Evolutionary conservation across 2,888 invertebrate species (phyloP), one percentile per base, ranked within the genome.

Genomic region (Mesodorylaimus sp.): DNA sequence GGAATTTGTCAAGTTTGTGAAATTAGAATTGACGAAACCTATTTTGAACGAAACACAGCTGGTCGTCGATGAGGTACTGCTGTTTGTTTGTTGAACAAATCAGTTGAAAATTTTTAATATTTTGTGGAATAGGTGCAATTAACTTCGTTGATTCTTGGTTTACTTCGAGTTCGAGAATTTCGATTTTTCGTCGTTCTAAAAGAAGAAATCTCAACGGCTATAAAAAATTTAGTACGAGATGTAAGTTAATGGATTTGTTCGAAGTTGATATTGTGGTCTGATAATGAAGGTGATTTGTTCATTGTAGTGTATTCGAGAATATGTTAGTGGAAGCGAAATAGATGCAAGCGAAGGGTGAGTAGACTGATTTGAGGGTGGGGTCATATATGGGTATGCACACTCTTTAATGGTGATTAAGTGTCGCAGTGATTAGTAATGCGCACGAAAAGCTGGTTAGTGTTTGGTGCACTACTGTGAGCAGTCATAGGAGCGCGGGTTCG

Each of bases 1-100:
- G 49, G 97, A 97, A 69, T 91, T 95, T 68, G 81, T 84, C 62
- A 77, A 83, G 58, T 85, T 87, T 67, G 79, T 88, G 47, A 83
- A 88, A 2, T 77, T 81, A 19, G 93, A 95, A 69, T 74, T 97
- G 24, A 88, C 87, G 70, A 74, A 89, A 60, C 84, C 87, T 10
- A 73, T 79, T 3, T 69, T 74, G 52, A 76, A 73, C 62, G 72
- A 68, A 21, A 71, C 74, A 48, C 72, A 71, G 13, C 16, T 59
- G 21, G 50, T 66, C 1, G 55, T 63, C n/a, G 66, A 67, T 52
- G 68, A 69, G 62, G 67, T 67, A 51, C 45, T 49, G n/a, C 25
- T 49, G 36, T 37, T 59, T 23, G 47, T 41, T 46, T 53, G 76
- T 80, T 54, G n/a, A 36, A 16, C 10, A 16, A 19, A 13, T 19